Evolutionary conservation across 2,888 invertebrate species (phyloP).

Genomic region (Drosophila cracens): DNA sequence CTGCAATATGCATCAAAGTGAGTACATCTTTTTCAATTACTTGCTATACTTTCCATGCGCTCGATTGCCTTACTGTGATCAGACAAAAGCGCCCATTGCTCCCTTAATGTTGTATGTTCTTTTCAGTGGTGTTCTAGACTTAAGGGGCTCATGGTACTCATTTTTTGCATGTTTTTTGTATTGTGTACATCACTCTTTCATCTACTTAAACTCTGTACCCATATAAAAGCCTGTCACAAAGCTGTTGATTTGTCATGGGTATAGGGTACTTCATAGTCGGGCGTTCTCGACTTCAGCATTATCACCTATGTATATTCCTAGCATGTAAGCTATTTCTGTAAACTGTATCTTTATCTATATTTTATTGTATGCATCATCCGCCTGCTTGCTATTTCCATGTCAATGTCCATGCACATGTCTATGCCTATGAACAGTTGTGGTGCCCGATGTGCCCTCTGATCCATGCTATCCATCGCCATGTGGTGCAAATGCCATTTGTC

Average conservation of each 20-base stretch:
- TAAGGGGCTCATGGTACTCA: constrained; percentile 50
- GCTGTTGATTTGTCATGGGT: constrained; percentile 1
- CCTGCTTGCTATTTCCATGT: constrained; percentile 63
- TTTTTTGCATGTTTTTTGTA: constrained; percentile 66
- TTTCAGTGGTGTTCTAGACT: constrained; percentile 66
- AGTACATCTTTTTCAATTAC: constrained; percentile 82
- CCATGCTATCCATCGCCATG: constrained; percentile 95
- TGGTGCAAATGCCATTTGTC: constrained; percentile 94
- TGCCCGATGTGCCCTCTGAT: constrained; percentile 86
- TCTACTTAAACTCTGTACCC: constrained; percentile 27
- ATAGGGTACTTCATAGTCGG: constrained; percentile 28
- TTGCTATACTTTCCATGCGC: constrained; percentile 35
- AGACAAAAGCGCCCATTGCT: constrained; percentile 16
- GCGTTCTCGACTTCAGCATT: constrained; percentile 6
- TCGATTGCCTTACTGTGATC: constrained; percentile 17
- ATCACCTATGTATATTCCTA: constrained; percentile 33
- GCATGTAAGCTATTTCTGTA: constrained; percentile 46
- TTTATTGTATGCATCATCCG: constrained; percentile 40
- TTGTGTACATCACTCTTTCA: constrained; percentile 58
- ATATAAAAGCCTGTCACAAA: neutral
- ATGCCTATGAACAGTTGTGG: constrained; percentile 83
- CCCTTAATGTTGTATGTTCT: constrained; percentile 71
- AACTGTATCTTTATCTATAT: constrained; percentile 23
- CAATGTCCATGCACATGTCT: constrained; percentile 24
- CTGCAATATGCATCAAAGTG: constrained; percentile 88